Base-by-base conservation (phyloP, 1,140 invertebrate species). In the Caenorhabditis tropicalis region DNA sequence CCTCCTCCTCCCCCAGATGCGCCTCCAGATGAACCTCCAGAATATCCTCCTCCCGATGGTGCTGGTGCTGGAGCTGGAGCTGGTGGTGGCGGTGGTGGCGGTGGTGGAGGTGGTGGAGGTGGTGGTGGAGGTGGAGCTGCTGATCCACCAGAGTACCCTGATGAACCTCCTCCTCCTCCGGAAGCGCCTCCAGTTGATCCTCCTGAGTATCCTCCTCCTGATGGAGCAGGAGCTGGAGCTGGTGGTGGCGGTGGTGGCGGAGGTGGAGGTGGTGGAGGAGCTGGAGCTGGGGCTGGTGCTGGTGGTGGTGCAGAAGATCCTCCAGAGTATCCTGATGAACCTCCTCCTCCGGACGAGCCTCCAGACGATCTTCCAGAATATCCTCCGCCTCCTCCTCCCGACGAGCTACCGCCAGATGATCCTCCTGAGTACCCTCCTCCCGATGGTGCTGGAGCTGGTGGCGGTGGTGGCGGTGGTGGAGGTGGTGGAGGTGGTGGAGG, bases 381-480 rank as follows among this genome's bases (percentile, higher is more conserved):
- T 58, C 53, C 60, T 70, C 60, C 60, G 4, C 60, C 60, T 4
- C 60, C 33, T n/a, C 31, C 29, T 70, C 31, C 31, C 1, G 60
- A 24, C 2, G 33, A 0, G 0, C n/a, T n/a, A n/a, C n/a, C n/a
- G n/a, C n/a, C n/a, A n/a, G n/a, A n/a, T n/a, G n/a, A 21, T 70
- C 60, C 60, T 33, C 60, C 60, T 3, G 60, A 70, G 31, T 70
- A 70, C 21, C 60, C 65, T 1, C 65, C 65, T 2, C 65, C 16
- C 1, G 65, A 74, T 74, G 65, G 65, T 0, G 65, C 65, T 74
- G 65, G 65, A 43, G 65, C 33, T 24, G 65, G 65, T 21, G 65
- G 19, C 27, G 65, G 65, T 7, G 65, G 12, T 43, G 36, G 36
- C 7, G 65, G 29, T 74, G 65, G 65, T 43, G n/a, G n/a, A 0